Conservation (phyloP, 2,888 invertebrate species). For the Athalia cordata region DNA sequence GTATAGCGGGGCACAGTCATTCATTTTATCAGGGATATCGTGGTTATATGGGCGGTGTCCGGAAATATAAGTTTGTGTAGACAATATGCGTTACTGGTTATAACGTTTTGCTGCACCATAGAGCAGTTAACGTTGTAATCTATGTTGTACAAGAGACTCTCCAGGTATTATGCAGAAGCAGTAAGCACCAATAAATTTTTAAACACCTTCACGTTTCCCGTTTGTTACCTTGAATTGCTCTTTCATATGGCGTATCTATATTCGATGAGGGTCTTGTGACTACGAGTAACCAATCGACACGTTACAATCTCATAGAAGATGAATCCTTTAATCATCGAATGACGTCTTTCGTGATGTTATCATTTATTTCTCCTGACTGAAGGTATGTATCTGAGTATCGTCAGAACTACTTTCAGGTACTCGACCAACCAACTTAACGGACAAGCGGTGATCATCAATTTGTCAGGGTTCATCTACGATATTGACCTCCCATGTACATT, state of each 20-base stretch:
- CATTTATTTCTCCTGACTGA: neutral
- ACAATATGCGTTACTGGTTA: constrained; percentile 14
- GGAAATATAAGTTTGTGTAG: neutral
- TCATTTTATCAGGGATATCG: neutral
- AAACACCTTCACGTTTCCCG: constrained; percentile 1
- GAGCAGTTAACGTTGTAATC: neutral
- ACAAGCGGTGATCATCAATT: neutral
- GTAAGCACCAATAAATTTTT: constrained; percentile 2
- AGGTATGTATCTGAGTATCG: neutral
- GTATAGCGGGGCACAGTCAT: neutral
- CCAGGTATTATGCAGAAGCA: constrained; percentile 16
- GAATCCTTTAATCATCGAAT: neutral
- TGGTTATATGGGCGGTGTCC: constrained; percentile 8
- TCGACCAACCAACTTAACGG: too few species aligned
- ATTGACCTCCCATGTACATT: neutral
- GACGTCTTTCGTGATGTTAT: constrained; percentile 12
- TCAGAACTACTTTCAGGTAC: too few species aligned
- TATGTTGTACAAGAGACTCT: constrained; percentile 13
- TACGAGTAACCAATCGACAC: neutral
- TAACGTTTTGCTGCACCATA: constrained; percentile 7
- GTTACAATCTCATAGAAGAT: neutral
- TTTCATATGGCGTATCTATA: neutral
- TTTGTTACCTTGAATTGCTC: constrained; percentile 25
- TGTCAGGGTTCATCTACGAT: neutral
- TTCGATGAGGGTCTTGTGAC: neutral